A percentile compares a stretch with the other conserved stretches of the same genome.
Conservation (phyloP, 2,797 vertebrate genomes). For the Zenarchopterus dispar region DNA sequence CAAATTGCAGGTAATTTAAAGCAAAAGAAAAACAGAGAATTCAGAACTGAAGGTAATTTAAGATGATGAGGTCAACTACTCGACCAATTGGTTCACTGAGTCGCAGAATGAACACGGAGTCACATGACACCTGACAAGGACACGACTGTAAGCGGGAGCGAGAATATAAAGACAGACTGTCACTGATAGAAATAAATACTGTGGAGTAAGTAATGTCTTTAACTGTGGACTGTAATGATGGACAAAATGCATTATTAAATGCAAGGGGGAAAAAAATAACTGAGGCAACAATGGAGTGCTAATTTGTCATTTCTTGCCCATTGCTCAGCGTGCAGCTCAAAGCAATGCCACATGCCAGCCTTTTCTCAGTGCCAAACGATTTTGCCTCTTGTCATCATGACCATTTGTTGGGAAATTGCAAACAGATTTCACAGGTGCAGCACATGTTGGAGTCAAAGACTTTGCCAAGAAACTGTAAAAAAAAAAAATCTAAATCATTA, state of each 20-base stretch:
- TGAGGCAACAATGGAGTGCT: conserved; percentile 34
- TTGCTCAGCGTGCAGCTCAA: conserved; percentile 25
- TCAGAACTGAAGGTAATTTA: too few species aligned
- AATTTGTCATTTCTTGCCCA: conserved; percentile 43
- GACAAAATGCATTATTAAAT: background rate
- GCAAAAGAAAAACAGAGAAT: too few species aligned
- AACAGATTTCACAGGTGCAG: conserved; percentile 50
- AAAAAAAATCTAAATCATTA: conserved; percentile 37
- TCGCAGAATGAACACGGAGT: too few species aligned
- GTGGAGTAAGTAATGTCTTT: conserved; percentile 13
- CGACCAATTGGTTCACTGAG: too few species aligned
- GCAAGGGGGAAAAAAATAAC: conserved; percentile 32
- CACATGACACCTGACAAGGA: too few species aligned
- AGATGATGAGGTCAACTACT: too few species aligned
- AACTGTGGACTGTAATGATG: conserved; percentile 15
- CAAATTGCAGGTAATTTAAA: too few species aligned
- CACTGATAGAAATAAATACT: too few species aligned
- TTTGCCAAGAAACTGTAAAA: conserved; percentile 26
- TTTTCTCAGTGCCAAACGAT: conserved; percentile 22
- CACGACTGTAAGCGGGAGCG: too few species aligned
- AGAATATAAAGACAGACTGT: too few species aligned
- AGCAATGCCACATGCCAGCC: conserved; percentile 34
- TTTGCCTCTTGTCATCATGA: conserved; percentile 29
- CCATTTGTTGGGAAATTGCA: conserved; percentile 26
- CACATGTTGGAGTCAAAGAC: conserved; percentile 28